phyloP scores from a whole-genome alignment of 2,797 vertebrate genomes.

The Phrynocephalus vlangalii region DNA sequence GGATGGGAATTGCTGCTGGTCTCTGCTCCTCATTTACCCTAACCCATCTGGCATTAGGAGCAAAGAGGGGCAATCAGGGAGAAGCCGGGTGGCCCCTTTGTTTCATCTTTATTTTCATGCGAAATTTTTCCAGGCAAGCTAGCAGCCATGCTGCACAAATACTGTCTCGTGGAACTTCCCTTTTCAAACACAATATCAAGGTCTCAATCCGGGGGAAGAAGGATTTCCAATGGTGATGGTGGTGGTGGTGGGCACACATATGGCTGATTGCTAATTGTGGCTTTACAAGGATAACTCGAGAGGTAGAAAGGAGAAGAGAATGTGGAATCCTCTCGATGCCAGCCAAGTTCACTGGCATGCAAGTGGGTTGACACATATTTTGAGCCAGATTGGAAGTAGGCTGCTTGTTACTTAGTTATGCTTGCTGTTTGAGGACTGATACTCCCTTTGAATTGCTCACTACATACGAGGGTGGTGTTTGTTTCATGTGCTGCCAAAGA shows the following conservation, averaged over 20 bases:
- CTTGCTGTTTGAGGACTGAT: not conserved
- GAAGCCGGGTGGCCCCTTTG: too few species aligned
- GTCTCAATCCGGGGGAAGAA: not conserved
- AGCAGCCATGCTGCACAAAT: not conserved
- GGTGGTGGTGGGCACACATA: not conserved
- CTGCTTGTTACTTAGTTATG: constrained; percentile 1
- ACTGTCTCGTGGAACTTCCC: not conserved
- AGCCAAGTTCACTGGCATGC: not conserved
- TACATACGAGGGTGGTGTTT: not conserved
- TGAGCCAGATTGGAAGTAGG: constrained; percentile 2
- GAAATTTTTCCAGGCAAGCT: not conserved
- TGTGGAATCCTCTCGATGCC: not conserved
- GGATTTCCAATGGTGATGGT: not conserved
- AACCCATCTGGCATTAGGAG: too few species aligned
- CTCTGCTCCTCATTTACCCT: too few species aligned
- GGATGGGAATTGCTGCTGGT: too few species aligned
- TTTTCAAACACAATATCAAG: not conserved
- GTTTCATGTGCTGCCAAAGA: not conserved
- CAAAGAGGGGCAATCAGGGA: too few species aligned
- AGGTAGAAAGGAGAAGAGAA: not conserved
- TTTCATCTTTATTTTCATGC: too few species aligned
- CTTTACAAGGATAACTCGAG: not conserved
- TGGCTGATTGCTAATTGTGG: not conserved
- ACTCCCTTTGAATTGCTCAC: constrained; percentile 20
- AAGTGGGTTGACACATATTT: not conserved